Base-by-base conservation (phyloP, 2,113 vertebrate species). In the Azemiops feae region DNA sequence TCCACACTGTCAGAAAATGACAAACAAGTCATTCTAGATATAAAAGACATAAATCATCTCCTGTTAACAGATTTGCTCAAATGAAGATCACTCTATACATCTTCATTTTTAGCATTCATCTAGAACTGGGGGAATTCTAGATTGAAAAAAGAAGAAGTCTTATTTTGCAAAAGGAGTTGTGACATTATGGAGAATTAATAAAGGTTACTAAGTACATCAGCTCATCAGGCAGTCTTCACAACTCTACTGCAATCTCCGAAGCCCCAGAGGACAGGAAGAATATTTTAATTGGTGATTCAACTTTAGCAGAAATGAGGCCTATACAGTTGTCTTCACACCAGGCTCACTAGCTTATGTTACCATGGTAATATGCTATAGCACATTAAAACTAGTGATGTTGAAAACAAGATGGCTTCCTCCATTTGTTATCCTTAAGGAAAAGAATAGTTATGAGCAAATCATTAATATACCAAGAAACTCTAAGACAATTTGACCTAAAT, bases 391-490 rank as follows among this genome's bases (percentile, higher is more conserved):
- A 97, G 57, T 95, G 97, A 97, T 96, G 97, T 97, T 97, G 97
- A 97, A 97, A 97, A 97, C 97, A 98, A 98, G 95, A 97, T 98
- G 98, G 97, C 97, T 96, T 97, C 97, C 95, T 97, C 74, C 95
- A 64, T 97, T 98, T 97, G 95, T 96, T 97, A 96, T 95, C 96
- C 96, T 97, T 96, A 96, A 97, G 96, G 95, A 98, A 97, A 97
- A 96, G 96, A 97, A 95, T 95, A 96, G 96, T 97, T 97, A 97
- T 97, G 97, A 97, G 95, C 88, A 96, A 96, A 96, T 96, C 92
- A 97, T 96, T 96, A 95, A 85, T 94, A 88, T 91, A 90, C 95
- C 95, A 95, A 95, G 94, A 95, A 93, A 87, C 92, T 95, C 92
- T 93, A 95, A 0, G 5, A 97, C 95, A 88, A 95, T 95, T 94